Evolutionary conservation across 1,140 invertebrate species (phyloP).

Genomic region (Pogonomyrmex californicus): DNA sequence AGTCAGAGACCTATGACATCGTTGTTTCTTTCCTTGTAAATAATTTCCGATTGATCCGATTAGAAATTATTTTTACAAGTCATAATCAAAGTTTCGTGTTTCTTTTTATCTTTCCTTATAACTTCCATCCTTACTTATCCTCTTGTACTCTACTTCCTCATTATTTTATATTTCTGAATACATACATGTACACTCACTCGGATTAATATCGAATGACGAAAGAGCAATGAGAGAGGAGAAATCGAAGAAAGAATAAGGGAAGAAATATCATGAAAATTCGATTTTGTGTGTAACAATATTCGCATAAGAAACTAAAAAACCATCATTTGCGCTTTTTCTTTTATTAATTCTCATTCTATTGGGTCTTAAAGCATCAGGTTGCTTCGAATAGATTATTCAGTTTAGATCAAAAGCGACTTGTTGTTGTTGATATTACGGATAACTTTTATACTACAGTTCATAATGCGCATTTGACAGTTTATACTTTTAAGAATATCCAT

Average conservation of each 20-base stretch:
- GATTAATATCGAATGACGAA: not conserved
- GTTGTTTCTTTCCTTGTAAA: constrained; percentile 25
- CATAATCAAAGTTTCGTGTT: not conserved
- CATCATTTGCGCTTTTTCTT: constrained; percentile 41
- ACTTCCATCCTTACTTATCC: not conserved
- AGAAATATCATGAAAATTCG: constrained; percentile 1
- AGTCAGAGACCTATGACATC: constrained; percentile 34
- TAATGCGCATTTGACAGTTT: not conserved
- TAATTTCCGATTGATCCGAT: constrained; percentile 20
- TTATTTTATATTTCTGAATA: not conserved
- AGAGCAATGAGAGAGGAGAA: not conserved
- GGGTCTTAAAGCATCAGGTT: constrained; percentile 32
- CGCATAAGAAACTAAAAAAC: constrained; percentile 73
- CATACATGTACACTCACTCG: not conserved
- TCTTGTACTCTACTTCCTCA: not conserved
- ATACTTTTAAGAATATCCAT: not conserved
- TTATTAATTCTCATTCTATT: not conserved
- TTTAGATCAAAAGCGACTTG: no score
- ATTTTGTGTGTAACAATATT: constrained; percentile 69
- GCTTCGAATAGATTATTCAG: constrained; percentile 1
- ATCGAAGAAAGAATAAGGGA: not conserved
- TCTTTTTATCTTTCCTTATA: not conserved
- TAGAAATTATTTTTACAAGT: constrained; percentile 64
- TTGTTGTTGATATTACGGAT: not conserved
- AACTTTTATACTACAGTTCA: not conserved